phyloP scores from a whole-genome alignment of 2,888 invertebrate species.

The Teleogryllus oceanicus region DNA sequence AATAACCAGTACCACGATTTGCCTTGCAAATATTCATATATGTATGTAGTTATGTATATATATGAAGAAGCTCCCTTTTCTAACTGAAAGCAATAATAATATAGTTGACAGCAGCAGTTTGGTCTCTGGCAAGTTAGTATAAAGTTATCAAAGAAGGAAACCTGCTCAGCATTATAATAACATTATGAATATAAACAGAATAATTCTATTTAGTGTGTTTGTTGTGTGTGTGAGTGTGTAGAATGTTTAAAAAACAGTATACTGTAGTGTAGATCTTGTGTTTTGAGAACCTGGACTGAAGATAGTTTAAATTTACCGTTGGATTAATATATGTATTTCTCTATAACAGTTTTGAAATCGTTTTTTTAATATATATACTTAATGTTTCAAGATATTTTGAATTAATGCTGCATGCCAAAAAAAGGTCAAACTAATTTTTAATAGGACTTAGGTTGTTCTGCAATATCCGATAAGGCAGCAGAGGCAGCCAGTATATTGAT shows the following conservation, averaged over 20 bases:
- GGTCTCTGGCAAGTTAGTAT: conserved; percentile 36
- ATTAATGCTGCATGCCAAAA: conserved; percentile 26
- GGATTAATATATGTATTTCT: conserved; percentile 27
- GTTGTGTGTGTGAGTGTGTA: conserved; percentile 37
- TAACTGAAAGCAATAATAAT: conserved; percentile 39
- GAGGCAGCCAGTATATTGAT: conserved; percentile 18
- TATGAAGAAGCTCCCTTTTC: conserved; percentile 28
- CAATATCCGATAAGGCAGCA: conserved; percentile 18
- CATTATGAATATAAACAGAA: conserved; percentile 33
- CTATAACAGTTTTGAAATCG: conserved; percentile 27
- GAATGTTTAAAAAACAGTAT: conserved; percentile 29
- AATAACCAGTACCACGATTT: conserved; percentile 32
- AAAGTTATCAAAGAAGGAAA: conserved; percentile 36
- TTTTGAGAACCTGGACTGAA: conserved; percentile 33
- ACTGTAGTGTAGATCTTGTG: conserved; percentile 35
- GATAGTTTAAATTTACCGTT: conserved; percentile 26
- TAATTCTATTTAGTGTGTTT: conserved; percentile 37
- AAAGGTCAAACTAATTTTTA: not conserved
- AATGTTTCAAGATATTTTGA: conserved; percentile 23
- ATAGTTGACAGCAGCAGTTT: conserved; percentile 35
- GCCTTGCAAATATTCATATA: conserved; percentile 34
- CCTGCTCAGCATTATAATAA: conserved; percentile 39
- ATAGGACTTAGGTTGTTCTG: conserved; percentile 18
- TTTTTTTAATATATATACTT: conserved; percentile 21
- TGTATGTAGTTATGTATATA: conserved; percentile 3